These are phyloP conservation scores for Pleuronectes platessa DNA, from an alignment of 2,113 vertebrate genomes.

Conservation along the genomic window DNA sequence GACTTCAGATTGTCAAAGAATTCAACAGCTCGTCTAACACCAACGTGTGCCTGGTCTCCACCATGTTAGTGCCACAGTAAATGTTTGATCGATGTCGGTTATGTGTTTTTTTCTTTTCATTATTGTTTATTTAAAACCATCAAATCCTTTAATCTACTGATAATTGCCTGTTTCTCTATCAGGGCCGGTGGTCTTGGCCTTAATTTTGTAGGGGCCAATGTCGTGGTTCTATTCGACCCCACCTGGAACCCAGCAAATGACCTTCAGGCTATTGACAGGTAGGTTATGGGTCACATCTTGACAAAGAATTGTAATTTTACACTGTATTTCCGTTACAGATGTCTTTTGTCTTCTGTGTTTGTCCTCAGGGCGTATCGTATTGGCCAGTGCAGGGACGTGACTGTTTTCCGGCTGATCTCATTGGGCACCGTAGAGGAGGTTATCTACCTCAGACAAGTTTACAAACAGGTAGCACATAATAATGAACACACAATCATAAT, in stretches of 20 bases:
- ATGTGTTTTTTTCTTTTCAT: background rate
- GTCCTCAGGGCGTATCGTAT: slow-evolving; percentile 91
- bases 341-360: background rate
- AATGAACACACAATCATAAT: background rate
- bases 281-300: background rate
- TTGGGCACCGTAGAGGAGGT: slow-evolving; percentile 96
- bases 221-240: slow-evolving; percentile 96
- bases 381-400: slow-evolving; percentile 94
- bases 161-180: slow-evolving; percentile 10
- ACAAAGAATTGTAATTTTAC: background rate
- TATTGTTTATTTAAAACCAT: background rate
- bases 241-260: slow-evolving; percentile 99
- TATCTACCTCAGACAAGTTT: slow-evolving; percentile 95
- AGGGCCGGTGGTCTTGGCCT: slow-evolving; percentile 97
- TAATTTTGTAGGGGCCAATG: slow-evolving; percentile 96
- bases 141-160: background rate
- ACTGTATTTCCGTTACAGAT: background rate
- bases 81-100: background rate
- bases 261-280: slow-evolving; percentile 97
- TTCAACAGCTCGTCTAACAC: slow-evolving; percentile 90
- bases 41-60: slow-evolving; percentile 96
- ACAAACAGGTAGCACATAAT: slow-evolving; percentile 90
- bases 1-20: slow-evolving; percentile 91
- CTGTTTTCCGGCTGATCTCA: slow-evolving; percentile 93
- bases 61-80: slow-evolving; percentile 86